These are phyloP conservation scores for Anolis carolinensis DNA, from an alignment of 2,113 vertebrate species.

Conservation along the genomic window DNA sequence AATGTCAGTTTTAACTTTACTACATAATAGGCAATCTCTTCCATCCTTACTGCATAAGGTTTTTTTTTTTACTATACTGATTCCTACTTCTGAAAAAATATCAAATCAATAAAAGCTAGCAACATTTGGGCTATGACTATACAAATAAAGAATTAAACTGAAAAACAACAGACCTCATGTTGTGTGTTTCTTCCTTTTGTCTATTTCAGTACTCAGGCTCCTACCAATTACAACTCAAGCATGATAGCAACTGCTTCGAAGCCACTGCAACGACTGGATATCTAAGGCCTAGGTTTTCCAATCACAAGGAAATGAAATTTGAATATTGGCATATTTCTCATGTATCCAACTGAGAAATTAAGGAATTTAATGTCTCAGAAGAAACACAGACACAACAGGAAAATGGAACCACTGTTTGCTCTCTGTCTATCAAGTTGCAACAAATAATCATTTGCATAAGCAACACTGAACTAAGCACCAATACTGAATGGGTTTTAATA, in stretches of 20 bases:
- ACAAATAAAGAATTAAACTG: neutral
- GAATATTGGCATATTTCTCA: constrained; percentile 16
- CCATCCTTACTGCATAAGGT: neutral
- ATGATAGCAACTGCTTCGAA: constrained; percentile 15
- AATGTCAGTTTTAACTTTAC: constrained; percentile 32
- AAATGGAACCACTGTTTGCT: neutral
- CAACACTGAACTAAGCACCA: neutral
- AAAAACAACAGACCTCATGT: constrained; percentile 3
- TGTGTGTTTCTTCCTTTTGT: constrained; percentile 14
- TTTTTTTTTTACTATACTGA: neutral
- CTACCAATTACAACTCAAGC: neutral
- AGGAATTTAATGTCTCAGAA: neutral
- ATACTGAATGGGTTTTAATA: neutral
- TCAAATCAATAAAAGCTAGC: constrained; percentile 6
- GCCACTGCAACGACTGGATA: constrained; percentile 2
- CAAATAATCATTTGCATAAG: neutral
- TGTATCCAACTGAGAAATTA: constrained; percentile 52
- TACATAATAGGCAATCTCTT: constrained; percentile 2
- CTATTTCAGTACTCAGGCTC: constrained; percentile 17
- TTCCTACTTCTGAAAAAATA: neutral
- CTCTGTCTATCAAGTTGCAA: neutral
- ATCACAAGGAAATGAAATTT: constrained; percentile 54
- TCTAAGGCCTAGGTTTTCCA: constrained; percentile 4
- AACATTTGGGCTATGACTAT: constrained; percentile 3
- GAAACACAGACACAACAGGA: neutral